Evolutionary conservation across 1,140 invertebrate species (phyloP), one percentile per base, ranked within the genome.

Genomic region (Listronotus oregonensis): DNA sequence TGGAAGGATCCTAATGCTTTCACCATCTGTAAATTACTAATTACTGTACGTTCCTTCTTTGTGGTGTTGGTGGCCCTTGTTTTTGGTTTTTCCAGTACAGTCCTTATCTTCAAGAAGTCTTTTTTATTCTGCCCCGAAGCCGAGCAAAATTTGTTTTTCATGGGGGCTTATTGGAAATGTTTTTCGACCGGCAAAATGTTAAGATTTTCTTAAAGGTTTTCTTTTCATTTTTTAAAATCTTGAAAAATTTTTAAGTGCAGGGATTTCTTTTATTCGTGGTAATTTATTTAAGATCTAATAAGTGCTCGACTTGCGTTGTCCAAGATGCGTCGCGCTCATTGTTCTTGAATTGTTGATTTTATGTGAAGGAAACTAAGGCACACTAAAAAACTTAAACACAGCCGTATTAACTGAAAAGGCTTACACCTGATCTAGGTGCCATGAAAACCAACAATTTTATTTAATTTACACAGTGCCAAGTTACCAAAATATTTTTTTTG

Each of bases 231-330:
- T 3, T 8, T 12, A 2, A 15, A 49, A 49, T 17, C 9, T 1
- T n/a, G n/a, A n/a, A 9, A 49, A 4, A 9, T 52, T 3, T 4
- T 52, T 52, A 5, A 14, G 34, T n/a, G 21, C 2, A 10, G 6
- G 7, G 50, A 52, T 52, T 52, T 52, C 21, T 52, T 52, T 9
- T 3, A 52, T 52, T 17, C 4, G 18, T 52, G 50, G 18, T 52
- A 27, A 31, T 27, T 52, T 31, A 52, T 52, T 52, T 52, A 21
- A 9, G 50, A 52, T 10, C 50, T 10, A 1, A 52, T 52, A 52
- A 52, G 21, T 52, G 50, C 50, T 52, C 21, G 6, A 4, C 50
- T 52, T 32, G 14, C 9, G 1, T 31, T 18, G 9, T 52, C 18
- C 14, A 52, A 15, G 27, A 52, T 27, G 10, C 50, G 50, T 52